Base-by-base conservation (phyloP, 2,113 vertebrate genomes). In the Atherinomorus stipes region DNA sequence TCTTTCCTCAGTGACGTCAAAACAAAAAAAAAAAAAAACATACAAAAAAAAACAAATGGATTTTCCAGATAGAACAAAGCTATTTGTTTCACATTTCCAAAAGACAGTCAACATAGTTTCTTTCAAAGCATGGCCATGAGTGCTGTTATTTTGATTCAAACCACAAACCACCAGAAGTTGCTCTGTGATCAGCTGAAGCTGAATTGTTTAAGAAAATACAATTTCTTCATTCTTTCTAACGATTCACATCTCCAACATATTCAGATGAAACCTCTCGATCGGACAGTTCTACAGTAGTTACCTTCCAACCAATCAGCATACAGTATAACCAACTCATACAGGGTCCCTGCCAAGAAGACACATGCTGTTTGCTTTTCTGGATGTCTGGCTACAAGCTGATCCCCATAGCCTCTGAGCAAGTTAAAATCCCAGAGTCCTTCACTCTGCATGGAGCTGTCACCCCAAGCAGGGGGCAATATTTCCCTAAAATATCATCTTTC, bases 101-200 rank as follows among this genome's bases (percentile, higher is more conserved):
- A 18, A 13, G 2, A n/a, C 23, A 65, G 40, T 58, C 44, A 40
- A 57, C 13, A 40, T 11, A n/a, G 31, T 25, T 28, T 65, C 31
- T 65, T 51, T 15, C 11, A 40, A 53, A 64, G 19, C 31, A 40
- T 26, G 23, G 40, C 22, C n/a, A 15, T 57, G 34, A 64, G 61
- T 50, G 28, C 16, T 19, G 22, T 19, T 8, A 19, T n/a, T 64
- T 47, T 26, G 28, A 58, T 42, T n/a, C 31, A 26, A 65, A 42
- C 26, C 16, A 59, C 21, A 42, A 65, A 40, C 21, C 7, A 51
- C 28, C 28, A 31, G 7, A 31, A 31, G 28, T 31, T n/a, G n/a
- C n/a, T n/a, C n/a, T n/a, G n/a, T n/a, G n/a, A n/a, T n/a, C n/a
- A n/a, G n/a, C 31, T 53, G 42, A 44, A 49, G 13, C 23, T 4